Evolutionary conservation across 1,140 invertebrate species (phyloP).

Genomic region (Onthophagus taurus): DNA sequence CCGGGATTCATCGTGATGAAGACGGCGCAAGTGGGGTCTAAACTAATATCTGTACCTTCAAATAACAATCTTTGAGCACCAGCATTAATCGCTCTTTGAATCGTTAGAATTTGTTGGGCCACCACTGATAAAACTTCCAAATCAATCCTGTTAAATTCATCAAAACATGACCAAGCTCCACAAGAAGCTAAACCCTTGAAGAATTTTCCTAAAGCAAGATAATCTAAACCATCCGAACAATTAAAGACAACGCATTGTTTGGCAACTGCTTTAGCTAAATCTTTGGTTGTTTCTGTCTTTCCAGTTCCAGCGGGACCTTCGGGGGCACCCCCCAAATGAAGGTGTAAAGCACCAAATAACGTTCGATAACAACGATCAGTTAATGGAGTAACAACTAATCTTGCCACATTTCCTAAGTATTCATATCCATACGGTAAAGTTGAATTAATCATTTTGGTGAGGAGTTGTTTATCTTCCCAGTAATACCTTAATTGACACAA

Average conservation of each 20-base stretch:
- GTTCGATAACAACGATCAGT: constrained; percentile 92
- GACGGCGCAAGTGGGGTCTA: constrained; percentile 87
- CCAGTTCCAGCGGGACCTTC: constrained; percentile 93
- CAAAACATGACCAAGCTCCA: constrained; percentile 96
- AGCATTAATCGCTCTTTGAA: constrained; percentile 69
- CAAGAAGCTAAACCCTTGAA: constrained; percentile 94
- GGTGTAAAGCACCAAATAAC: constrained; percentile 80
- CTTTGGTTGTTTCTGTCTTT: constrained; percentile 94
- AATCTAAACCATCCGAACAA: constrained; percentile 89
- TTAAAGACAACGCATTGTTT: constrained; percentile 97
- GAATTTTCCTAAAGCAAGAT: constrained; percentile 89
- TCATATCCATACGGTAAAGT: constrained; percentile 88
- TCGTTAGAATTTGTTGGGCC: constrained; percentile 79
- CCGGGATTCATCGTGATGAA: constrained; percentile 97
- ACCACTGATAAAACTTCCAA: constrained; percentile 86
- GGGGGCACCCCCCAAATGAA: constrained; percentile 77
- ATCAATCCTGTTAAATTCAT: constrained; percentile 86
- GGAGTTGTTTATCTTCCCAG: constrained; percentile 69
- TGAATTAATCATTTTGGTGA: constrained; percentile 90
- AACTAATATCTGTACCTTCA: constrained; percentile 77
- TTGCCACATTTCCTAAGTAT: constrained; percentile 83
- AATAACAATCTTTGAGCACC: constrained; percentile 66
- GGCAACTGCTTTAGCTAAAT: constrained; percentile 91
- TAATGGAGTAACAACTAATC: constrained; percentile 82
- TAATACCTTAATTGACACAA: constrained; percentile 84